phyloP scores from a whole-genome alignment of 2,113 vertebrate species.

The Otocyon megalotis region DNA sequence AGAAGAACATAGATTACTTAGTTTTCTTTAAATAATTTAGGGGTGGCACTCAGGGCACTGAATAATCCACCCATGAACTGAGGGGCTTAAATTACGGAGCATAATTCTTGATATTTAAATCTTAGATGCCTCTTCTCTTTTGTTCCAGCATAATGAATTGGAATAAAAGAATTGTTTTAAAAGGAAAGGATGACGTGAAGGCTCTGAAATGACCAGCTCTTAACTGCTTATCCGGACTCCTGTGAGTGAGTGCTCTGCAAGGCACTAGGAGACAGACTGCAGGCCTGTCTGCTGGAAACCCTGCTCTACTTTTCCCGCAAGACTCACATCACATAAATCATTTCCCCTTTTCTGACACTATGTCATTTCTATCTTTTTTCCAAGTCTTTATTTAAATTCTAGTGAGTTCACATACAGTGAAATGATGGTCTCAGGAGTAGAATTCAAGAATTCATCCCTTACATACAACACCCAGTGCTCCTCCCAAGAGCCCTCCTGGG shows the following conservation, averaged over 20 bases:
- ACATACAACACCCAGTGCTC: background rate
- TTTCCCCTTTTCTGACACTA: background rate
- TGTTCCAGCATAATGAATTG: constrained; percentile 56
- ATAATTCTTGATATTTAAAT: constrained; percentile 68
- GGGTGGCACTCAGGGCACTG: constrained; percentile 54
- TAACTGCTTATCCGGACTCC: background rate
- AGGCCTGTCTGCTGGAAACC: background rate
- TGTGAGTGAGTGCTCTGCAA: constrained; percentile 62
- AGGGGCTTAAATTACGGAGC: constrained; percentile 67
- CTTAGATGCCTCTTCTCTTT: constrained; percentile 64
- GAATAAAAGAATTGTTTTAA: constrained; percentile 23
- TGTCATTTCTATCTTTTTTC: background rate
- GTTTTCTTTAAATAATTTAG: constrained; percentile 87
- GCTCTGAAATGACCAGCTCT: constrained; percentile 28
- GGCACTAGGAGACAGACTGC: background rate
- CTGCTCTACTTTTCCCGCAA: background rate
- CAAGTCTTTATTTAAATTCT: background rate
- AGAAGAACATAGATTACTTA: constrained; percentile 79
- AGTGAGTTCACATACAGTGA: background rate
- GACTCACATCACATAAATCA: background rate
- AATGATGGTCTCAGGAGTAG: background rate
- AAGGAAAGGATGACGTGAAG: constrained; percentile 48
- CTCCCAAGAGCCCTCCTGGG: background rate
- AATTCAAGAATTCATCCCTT: background rate
- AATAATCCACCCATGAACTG: constrained; percentile 64